Evolutionary conservation across 1,140 invertebrate genomes (phyloP), one percentile per base, ranked within the genome.

Genomic region (Drosophila biarmipes): DNA sequence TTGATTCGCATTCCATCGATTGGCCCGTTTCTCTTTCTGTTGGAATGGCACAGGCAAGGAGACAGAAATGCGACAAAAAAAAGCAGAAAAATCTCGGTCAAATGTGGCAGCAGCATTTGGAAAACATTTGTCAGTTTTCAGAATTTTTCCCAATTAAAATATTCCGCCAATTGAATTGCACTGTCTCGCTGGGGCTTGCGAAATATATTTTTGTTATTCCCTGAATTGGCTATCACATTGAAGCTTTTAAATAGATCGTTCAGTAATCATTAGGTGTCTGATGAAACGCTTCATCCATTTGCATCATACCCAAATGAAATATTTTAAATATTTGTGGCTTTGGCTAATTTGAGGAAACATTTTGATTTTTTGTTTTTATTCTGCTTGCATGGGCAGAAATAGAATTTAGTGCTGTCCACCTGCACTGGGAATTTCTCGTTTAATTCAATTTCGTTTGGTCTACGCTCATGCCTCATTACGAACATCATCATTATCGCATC

Each of bases 1-100:
- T 78, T 82, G 62, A 78, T 81, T 82, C 68, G 37, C 78, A 81
- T 82, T 81, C 68, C 79, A 78, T 68, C 59, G 78, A 81, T 73
- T 81, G 73, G 49, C 37, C 6, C 11, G 43, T 57, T n/a, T 51
- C 10, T 35, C 19, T 45, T 21, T 43, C 11, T 43, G 12, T 12
- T 14, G 11, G 34, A 34, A 21, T 4, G 21, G 4, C 21, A 21
- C 21, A 24, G 24, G 24, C 24, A 24, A 24, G 5, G 5, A 24
- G 21, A 1, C 21, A 21, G 21, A 21, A 21, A 4, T 21, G 4
- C 2, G 21, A 43, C 35, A 42, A 35, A 42, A 43, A n/a, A n/a
- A 21, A 21, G 12, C 14, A 8, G 6, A 35, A 45, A 63, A 55
- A 45, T 37, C 37, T 53, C 48, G 48, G 58, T 53, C 37, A 53